phyloP scores from a whole-genome alignment of 2,113 vertebrate species.

The Stegastes partitus region DNA sequence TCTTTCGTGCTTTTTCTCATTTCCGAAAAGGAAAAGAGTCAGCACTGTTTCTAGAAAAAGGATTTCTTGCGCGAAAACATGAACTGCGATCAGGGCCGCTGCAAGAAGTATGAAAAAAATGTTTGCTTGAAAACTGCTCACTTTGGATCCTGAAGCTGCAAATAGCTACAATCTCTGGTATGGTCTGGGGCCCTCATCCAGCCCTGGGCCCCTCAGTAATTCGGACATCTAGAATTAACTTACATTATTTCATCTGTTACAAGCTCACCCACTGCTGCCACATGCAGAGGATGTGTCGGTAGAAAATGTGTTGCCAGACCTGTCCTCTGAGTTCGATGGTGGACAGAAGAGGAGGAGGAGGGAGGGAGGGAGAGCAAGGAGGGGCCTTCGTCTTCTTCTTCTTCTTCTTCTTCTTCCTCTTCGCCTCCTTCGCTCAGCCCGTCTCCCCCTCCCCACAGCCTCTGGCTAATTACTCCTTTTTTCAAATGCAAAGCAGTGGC shows the following conservation, averaged over 20 bases:
- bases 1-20: neutral
- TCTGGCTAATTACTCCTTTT: slow-evolving; percentile 85
- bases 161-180: neutral
- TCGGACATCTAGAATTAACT: neutral
- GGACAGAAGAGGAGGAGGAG: slow-evolving; percentile 1
- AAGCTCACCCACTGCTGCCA: neutral
- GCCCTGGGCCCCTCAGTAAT: neutral
- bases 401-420: slow-evolving; percentile 40
- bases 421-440: slow-evolving; percentile 40
- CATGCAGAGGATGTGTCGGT: slow-evolving; percentile 19
- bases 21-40: neutral
- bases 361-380: slow-evolving; percentile 26
- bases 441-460: slow-evolving; percentile 40
- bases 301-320: slow-evolving; percentile 14
- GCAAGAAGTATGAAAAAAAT: neutral
- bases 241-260: slow-evolving; percentile 9
- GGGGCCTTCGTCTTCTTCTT: slow-evolving; percentile 32
- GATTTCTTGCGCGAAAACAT: neutral
- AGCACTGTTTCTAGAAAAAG: neutral
- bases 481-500: slow-evolving; percentile 86
- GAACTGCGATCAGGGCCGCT: neutral
- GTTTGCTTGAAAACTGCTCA: neutral
- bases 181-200: neutral
- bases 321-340: slow-evolving; percentile 49
- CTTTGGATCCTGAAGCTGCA: neutral